These are phyloP conservation scores for Ariolimax columbianus DNA, from an alignment of 2,888 invertebrate genomes.

Conservation along the genomic window DNA sequence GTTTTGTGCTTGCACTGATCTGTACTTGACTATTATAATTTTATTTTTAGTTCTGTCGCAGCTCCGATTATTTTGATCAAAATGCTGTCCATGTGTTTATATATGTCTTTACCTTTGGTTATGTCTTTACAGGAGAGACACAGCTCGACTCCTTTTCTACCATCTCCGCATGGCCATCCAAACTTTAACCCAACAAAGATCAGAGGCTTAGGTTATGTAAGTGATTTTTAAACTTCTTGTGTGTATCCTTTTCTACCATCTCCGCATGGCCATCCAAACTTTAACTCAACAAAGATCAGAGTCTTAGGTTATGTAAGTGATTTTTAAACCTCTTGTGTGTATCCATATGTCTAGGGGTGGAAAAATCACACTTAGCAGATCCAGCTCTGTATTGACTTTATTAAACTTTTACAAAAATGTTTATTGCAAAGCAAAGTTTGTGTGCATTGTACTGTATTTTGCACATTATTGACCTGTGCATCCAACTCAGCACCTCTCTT, in stretches of 20 bases:
- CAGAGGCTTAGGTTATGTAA: constrained; percentile 50
- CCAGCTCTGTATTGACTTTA: no score
- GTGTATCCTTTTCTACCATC: constrained; percentile 92
- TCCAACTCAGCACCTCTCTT: no score
- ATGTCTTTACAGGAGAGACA: constrained; percentile 29
- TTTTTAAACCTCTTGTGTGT: no score
- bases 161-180: constrained; percentile 93
- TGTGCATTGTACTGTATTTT: no score
- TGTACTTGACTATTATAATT: not conserved
- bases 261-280: constrained; percentile 93
- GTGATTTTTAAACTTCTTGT: constrained; percentile 24
- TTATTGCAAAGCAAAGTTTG: no score
- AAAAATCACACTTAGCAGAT: no score
- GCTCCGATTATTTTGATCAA: no score
- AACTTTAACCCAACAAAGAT: constrained; percentile 93
- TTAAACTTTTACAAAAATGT: no score
- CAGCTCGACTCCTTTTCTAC: constrained; percentile 85
- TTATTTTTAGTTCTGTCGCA: no score
- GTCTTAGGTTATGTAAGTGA: constrained; percentile 52
- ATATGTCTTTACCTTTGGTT: not conserved
- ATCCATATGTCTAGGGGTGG: no score
- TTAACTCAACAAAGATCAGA: constrained; percentile 89
- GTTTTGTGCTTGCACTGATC: not conserved
- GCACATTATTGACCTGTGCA: no score
- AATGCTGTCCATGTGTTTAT: no score